Conservation (phyloP, 37 sponge, comb jelly and placozoan species). For the Halichondria panicea region DNA sequence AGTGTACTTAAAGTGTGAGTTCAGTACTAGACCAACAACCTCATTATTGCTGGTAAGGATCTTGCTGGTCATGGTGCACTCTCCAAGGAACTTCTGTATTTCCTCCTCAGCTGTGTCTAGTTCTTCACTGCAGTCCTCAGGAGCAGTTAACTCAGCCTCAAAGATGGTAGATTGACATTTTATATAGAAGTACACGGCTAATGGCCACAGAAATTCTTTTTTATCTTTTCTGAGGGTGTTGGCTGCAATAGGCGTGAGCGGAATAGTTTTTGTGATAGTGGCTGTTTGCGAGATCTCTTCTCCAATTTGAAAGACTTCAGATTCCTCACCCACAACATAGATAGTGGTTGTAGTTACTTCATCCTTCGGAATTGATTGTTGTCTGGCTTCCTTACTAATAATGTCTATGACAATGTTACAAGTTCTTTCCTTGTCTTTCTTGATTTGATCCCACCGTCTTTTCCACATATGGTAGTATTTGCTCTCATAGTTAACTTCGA, state of each 20-base stretch:
- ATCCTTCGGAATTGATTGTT: not conserved
- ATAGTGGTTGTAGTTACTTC: not conserved
- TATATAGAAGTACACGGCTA: not conserved
- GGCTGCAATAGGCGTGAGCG: no score
- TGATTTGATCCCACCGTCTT: slow-evolving; percentile 36
- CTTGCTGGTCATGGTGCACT: not conserved
- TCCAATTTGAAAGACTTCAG: no score
- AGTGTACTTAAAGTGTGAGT: not conserved
- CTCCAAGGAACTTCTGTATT: slow-evolving; percentile 32
- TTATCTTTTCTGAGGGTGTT: not conserved
- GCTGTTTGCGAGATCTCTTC: no score
- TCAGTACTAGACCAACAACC: slow-evolving; percentile 30
- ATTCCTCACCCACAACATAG: not conserved
- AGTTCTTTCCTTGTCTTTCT: slow-evolving; percentile 15
- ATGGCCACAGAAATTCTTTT: not conserved
- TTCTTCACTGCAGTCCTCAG: slow-evolving; percentile 14
- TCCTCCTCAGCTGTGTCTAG: slow-evolving; percentile 31
- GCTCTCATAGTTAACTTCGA: slow-evolving; percentile 4
- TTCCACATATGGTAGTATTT: slow-evolving; percentile 30
- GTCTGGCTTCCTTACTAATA: not conserved
- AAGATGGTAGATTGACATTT: not conserved
- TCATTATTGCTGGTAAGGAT: slow-evolving; percentile 29
- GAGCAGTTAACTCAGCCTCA: slow-evolving; percentile 11
- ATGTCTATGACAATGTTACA: slow-evolving; percentile 30
- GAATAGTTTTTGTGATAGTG: no score